phyloP scores from a whole-genome alignment of 2,113 vertebrate genomes.

The Pituophis catenifer region DNA sequence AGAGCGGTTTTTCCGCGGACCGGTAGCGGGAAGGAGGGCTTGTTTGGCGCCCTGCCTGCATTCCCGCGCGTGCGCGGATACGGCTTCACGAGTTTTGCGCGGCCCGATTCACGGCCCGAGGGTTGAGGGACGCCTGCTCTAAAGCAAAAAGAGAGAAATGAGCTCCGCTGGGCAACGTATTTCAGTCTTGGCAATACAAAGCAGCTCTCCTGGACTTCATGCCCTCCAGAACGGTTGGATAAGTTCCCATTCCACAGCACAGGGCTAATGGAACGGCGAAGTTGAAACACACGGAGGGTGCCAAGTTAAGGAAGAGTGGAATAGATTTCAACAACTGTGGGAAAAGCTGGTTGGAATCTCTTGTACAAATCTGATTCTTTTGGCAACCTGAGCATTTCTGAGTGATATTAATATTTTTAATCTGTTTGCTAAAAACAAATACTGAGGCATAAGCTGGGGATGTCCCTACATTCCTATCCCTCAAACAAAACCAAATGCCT shows the following conservation, averaged over 20 bases:
- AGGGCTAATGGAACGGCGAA: neutral
- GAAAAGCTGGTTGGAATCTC: neutral
- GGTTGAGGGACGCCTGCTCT: neutral
- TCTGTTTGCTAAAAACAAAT: neutral
- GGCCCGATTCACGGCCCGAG: too few species aligned
- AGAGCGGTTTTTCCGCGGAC: neutral
- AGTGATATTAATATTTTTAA: neutral
- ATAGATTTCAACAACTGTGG: neutral
- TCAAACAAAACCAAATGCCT: neutral
- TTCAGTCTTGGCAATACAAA: neutral
- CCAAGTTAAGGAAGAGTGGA: neutral
- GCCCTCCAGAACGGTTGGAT: neutral
- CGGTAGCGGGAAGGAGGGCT: neutral
- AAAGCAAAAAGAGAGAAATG: neutral
- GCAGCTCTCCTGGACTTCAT: neutral
- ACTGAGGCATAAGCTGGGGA: neutral
- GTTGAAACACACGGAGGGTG: neutral
- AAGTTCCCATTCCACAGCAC: neutral
- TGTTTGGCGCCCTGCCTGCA: neutral
- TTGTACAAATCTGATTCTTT: neutral
- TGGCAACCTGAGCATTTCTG: neutral
- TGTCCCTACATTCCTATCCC: neutral
- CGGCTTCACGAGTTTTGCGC: neutral
- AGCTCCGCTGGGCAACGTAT: neutral
- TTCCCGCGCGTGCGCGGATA: neutral